Conservation (phyloP, 1,140 invertebrate genomes). For the Oryzaephilus surinamensis region DNA sequence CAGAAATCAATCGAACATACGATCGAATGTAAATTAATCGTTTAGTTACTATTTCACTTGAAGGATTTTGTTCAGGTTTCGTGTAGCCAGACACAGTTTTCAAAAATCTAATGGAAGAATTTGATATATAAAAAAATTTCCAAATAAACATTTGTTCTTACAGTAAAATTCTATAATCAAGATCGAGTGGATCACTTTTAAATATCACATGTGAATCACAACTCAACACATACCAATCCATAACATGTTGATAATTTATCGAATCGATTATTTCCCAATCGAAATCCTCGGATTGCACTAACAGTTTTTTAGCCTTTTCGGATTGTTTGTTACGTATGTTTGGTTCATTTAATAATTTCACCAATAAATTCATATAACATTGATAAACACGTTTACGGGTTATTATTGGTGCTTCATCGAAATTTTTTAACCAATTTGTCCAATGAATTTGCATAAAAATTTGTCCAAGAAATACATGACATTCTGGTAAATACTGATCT, state of each 20-base stretch:
- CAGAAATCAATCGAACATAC: slow-evolving; percentile 28
- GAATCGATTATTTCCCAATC: slow-evolving; percentile 60
- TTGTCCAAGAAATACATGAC: slow-evolving; percentile 58
- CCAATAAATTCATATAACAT: slow-evolving; percentile 51
- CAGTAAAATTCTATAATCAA: slow-evolving; percentile 39
- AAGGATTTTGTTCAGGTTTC: slow-evolving; percentile 8
- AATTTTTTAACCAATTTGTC: slow-evolving; percentile 41
- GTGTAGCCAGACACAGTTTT: slow-evolving; percentile 27
- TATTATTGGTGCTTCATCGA: slow-evolving; percentile 33
- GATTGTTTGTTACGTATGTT: slow-evolving; percentile 46
- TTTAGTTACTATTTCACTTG: slow-evolving; percentile 20
- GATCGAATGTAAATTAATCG: slow-evolving; percentile 30
- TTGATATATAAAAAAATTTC: background rate
- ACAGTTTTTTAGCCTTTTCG: slow-evolving; percentile 36
- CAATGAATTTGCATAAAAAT: slow-evolving; percentile 57
- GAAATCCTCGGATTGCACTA: slow-evolving; percentile 54
- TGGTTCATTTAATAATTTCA: slow-evolving; percentile 61
- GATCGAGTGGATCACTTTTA: slow-evolving; percentile 34
- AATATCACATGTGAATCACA: slow-evolving; percentile 63
- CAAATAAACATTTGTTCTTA: slow-evolving; percentile 22
- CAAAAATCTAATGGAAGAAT: slow-evolving; percentile 32
- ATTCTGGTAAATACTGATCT: slow-evolving; percentile 57
- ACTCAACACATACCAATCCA: slow-evolving; percentile 69
- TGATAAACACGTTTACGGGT: slow-evolving; percentile 40
- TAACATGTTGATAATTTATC: slow-evolving; percentile 52